Evolutionary conservation across 2,888 invertebrate species (phyloP), one percentile per base, ranked within the genome.

Genomic region (Eristalis tenax): DNA sequence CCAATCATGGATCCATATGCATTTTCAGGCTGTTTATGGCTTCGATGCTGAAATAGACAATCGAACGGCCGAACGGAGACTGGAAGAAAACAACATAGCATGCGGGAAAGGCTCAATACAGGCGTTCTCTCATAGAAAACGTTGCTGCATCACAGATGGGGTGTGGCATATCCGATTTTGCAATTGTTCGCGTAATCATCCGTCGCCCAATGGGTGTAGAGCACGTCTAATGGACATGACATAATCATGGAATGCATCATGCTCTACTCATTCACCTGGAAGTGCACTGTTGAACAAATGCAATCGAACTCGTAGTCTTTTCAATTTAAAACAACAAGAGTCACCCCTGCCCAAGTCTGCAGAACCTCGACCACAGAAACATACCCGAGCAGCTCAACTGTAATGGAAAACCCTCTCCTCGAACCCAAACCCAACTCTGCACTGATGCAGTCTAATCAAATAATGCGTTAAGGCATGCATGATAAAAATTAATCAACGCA

Each of bases 401-500:
- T 18, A 18, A 50, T 50, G 43, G 43, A 50, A 50, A 50, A 50
- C 18, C 43, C 43, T n/a, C 43, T 18, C 1, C 50, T 6, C 8
- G 18, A 50, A 18, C 50, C 50, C 18, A 50, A 50, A 18, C 50
- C 50, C 18, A 50, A 50, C 50, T 50, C 50, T 6, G 50, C 50
- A 50, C 50, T 50, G 18, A 50, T 50, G 50, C 50, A 18, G 18
- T 50, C 38, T 15, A 8, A 69, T 69, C 13, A 69, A 50, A 28
- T 57, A 50, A 43, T 32, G 32, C 56, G 13, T 69, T 35, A 4
- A 32, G 22, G 22, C 57, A 68, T 28, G 57, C 23, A 70, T 57
- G 57, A 59, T 57, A 59, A 38, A 59, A 57, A 69, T 35, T 69
- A 69, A 69, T 57, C 23, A 70, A 59, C 70, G 15, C 38, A 71